Base-by-base conservation (phyloP, 1,140 invertebrate genomes). In the Arion vulgaris region DNA sequence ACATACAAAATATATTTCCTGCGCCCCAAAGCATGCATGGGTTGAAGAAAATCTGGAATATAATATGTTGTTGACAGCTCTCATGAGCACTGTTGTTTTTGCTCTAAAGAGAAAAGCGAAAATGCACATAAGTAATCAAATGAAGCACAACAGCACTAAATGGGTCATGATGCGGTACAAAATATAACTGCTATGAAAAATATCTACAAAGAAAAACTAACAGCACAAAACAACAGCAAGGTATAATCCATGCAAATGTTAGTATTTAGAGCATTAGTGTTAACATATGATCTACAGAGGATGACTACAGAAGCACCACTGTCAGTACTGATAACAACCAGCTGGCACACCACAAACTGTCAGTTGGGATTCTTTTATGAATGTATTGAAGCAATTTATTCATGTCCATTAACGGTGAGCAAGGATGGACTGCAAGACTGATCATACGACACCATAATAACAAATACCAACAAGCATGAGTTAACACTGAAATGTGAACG, bases 401-500 rank as follows among this genome's bases (percentile, higher is more conserved):
- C 23, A 4, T 26, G 4, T 57, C 23, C 15, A 23, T 57, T 57
- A 57, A n/a, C 23, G 51, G 51, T 57, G 51, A 57, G 51, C 51
- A 57, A 57, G 74, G 74, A 76, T 76, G 74, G n/a, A 76, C 74
- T 51, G 74, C 74, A 76, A 53, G 41, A 34, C 74, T 28, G 49
- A 76, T 49, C 74, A 76, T 34, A 76, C 74, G 49, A 76, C 74
- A 76, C 74, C n/a, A 57, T 76, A 34, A 51, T 36, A 11, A 53
- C 34, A 51, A 73, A n/a, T 9, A 26, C n/a, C 4, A 19, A 53
- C 11, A 76, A 76, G 74, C 41, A 76, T 76, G 32, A 76, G 74
- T 57, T 76, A 76, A 76, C 74, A 76, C 74, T 53, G 74, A 76
- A 76, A 76, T 49, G 7, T 76, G 74, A 57, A 68, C 57, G 34